These are phyloP conservation scores for Agriopis marginaria DNA, from an alignment of 2,888 invertebrate genomes.

Conservation along the genomic window DNA sequence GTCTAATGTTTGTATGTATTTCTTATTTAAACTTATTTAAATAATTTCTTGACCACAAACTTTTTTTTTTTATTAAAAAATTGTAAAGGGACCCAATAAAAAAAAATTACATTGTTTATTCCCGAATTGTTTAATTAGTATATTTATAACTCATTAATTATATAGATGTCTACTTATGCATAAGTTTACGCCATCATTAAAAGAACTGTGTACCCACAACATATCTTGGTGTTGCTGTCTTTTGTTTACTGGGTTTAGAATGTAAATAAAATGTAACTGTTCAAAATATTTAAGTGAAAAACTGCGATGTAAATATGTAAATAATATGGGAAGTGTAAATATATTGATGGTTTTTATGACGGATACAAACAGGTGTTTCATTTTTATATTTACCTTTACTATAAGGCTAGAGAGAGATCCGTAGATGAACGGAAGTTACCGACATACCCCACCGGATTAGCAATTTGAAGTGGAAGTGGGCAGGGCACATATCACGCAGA, in stretches of 20 bases:
- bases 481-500: too few species aligned
- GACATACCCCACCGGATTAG: too few species aligned
- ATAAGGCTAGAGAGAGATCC: conserved; percentile 1
- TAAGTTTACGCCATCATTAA: neutral
- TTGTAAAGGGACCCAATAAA: neutral
- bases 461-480: too few species aligned
- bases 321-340: conserved; percentile 76
- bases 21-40: neutral
- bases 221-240: conserved; percentile 20
- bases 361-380: conserved; percentile 63
- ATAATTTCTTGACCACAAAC: neutral
- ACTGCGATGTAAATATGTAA: conserved; percentile 76
- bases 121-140: neutral
- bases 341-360: conserved; percentile 85
- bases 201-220: conserved; percentile 24
- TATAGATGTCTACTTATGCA: neutral
- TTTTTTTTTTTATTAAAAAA: neutral
- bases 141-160: too few species aligned
- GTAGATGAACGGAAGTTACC: too few species aligned
- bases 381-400: conserved; percentile 46
- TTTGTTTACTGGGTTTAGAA: conserved; percentile 40
- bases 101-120: neutral
- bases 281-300: conserved; percentile 55
- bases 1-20: neutral
- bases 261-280: conserved; percentile 63